Conservation (phyloP, 2,797 vertebrate species). For the Phyllotis vaccarum region DNA sequence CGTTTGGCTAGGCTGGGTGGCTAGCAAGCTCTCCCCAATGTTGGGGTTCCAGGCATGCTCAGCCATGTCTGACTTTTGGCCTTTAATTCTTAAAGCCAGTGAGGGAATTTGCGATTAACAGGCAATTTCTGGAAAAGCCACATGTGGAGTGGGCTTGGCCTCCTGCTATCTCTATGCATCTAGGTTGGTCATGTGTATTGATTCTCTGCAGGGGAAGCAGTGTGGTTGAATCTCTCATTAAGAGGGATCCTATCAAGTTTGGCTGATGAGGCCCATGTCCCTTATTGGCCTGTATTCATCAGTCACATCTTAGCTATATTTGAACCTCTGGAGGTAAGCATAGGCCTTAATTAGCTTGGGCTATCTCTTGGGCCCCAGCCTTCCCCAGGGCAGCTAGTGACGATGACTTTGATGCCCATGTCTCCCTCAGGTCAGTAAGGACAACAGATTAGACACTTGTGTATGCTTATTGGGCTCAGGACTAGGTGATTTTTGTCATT, state of each 20-base stretch:
- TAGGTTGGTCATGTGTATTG: background rate
- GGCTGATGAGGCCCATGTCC: rapidly evolving
- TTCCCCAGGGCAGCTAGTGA: background rate
- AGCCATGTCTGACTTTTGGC: background rate
- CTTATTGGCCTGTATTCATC: rapidly evolving
- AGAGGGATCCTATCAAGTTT: background rate
- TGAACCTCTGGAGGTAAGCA: background rate
- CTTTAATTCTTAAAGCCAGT: too few relatives aligned
- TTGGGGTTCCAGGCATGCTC: background rate
- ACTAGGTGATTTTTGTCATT: background rate
- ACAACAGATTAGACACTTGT: rapidly evolving
- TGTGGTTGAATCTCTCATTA: background rate
- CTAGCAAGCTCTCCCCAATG: background rate
- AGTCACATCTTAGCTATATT: background rate
- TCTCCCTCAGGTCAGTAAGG: background rate
- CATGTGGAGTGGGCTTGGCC: background rate
- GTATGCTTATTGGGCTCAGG: background rate
- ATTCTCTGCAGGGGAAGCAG: background rate
- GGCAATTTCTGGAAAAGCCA: background rate
- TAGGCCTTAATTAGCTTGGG: background rate
- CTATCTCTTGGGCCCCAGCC: background rate
- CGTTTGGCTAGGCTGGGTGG: background rate
- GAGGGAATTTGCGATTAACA: background rate
- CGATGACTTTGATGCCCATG: background rate
- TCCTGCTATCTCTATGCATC: background rate